A percentile compares a stretch with the other conserved stretches of the same genome.
phyloP scores from a whole-genome alignment of 2,797 vertebrate genomes.

The Parauchenoglanis ngamensis region DNA sequence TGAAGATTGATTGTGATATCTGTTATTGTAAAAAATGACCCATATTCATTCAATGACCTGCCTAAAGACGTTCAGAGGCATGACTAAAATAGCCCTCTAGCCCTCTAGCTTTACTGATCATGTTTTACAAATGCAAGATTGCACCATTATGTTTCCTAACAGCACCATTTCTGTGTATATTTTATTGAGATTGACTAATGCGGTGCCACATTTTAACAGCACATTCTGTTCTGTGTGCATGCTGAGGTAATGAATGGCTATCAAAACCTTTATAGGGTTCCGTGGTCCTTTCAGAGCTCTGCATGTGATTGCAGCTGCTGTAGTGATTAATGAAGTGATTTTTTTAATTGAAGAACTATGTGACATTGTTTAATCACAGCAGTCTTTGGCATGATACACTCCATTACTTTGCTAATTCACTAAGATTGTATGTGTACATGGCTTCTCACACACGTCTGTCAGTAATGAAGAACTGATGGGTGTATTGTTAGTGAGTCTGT shows the following conservation, averaged over 20 bases:
- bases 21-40: not conserved
- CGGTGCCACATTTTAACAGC: constrained; percentile 24
- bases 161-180: constrained; percentile 4
- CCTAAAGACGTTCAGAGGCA: not conserved
- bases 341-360: constrained; percentile 64
- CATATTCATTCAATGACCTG: not conserved
- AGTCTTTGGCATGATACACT: constrained; percentile 47
- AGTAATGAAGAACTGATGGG: constrained; percentile 35
- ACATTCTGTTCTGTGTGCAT: constrained; percentile 28
- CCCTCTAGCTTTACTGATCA: not conserved
- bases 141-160: constrained; percentile 33
- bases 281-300: constrained; percentile 59
- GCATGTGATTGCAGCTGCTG: constrained; percentile 49
- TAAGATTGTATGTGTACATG: constrained; percentile 49
- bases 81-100: constrained; percentile 16
- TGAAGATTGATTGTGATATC: not conserved
- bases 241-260: constrained; percentile 46
- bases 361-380: constrained; percentile 59
- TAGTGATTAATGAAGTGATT: constrained; percentile 72
- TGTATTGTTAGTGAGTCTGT: constrained; percentile 40
- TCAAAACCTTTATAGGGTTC: constrained; percentile 44
- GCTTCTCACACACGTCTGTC: constrained; percentile 15
- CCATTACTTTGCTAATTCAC: constrained; percentile 58
- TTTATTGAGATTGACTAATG: constrained; percentile 28
- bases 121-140: constrained; percentile 17